A percentile compares a stretch with the other conserved stretches of the same genome.
Evolutionary conservation across 2,888 invertebrate species (phyloP).

Genomic region (Dryadula phaetusa): DNA sequence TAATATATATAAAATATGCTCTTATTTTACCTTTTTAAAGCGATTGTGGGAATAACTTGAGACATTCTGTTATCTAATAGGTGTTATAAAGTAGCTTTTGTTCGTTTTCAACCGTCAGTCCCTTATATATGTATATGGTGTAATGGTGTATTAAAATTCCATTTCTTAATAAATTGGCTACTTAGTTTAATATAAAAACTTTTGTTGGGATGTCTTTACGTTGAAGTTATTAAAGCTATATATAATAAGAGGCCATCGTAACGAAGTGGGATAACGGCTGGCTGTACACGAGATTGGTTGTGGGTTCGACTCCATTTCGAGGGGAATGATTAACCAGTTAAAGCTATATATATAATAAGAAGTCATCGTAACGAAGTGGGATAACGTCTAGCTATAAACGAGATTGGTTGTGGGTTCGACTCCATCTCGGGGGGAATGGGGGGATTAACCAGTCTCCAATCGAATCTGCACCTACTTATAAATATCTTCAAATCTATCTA

Average conservation of each 20-base stretch:
- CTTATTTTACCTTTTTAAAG: conserved; percentile 27
- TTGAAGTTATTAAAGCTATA: neutral
- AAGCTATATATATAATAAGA: too few relatives aligned
- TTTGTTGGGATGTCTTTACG: neutral
- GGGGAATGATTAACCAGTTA: too few relatives aligned
- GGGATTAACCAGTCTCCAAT: too few relatives aligned
- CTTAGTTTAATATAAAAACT: conserved; percentile 3
- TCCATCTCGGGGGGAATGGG: too few relatives aligned
- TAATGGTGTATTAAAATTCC: conserved; percentile 1
- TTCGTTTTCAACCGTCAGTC: neutral
- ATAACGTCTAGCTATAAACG: too few relatives aligned
- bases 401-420: too few relatives aligned
- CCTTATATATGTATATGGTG: conserved; percentile 10
- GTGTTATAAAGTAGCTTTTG: conserved; percentile 25
- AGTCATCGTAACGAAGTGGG: too few relatives aligned
- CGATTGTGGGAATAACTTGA: conserved; percentile 20
- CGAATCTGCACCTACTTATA: too few relatives aligned
- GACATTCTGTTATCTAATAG: conserved; percentile 29
- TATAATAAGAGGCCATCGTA: neutral
- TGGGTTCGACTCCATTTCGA: too few relatives aligned
- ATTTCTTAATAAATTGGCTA: neutral
- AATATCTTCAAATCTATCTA: too few relatives aligned
- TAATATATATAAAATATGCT: conserved; percentile 29
- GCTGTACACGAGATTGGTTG: too few relatives aligned
- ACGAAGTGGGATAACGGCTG: too few relatives aligned